Percentiles rank a stretch among this genome's conserved stretches.
These are phyloP conservation scores for Solenodon paradoxus DNA, from an alignment of 2,113 vertebrate genomes.

Conservation along the genomic window DNA sequence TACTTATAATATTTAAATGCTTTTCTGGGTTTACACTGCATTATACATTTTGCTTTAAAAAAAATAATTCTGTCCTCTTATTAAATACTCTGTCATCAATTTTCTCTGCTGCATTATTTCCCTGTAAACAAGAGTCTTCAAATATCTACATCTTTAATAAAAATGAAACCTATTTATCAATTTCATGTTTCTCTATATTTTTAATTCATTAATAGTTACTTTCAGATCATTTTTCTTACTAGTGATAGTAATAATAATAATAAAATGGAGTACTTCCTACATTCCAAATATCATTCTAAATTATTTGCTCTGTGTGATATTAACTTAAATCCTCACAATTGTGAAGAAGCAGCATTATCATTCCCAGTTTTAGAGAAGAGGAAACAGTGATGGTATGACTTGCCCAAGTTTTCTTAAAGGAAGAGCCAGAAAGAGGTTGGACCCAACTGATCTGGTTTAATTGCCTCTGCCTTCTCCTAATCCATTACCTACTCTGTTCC, in stretches of 20 bases:
- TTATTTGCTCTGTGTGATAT: neutral
- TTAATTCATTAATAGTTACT: neutral
- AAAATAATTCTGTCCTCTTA: neutral
- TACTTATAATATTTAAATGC: neutral
- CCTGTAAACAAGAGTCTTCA: neutral
- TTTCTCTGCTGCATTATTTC: neutral
- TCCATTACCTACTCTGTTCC: neutral
- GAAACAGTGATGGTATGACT: neutral
- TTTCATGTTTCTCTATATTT: neutral
- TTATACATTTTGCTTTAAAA: slow-evolving; percentile 35
- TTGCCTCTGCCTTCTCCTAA: neutral
- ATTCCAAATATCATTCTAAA: neutral
- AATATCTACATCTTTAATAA: neutral
- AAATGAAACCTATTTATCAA: neutral
- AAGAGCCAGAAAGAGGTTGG: neutral
- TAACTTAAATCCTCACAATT: neutral
- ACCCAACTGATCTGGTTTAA: neutral
- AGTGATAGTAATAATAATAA: neutral
- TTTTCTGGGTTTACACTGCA: neutral
- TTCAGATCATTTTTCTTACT: neutral
- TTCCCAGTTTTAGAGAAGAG: neutral
- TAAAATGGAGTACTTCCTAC: neutral
- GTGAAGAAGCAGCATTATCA: neutral
- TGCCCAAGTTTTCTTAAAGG: neutral
- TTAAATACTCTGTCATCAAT: neutral